A percentile compares a stretch with the other conserved stretches of the same genome.
phyloP scores from a whole-genome alignment of 1,140 invertebrate species.

The Pseudobourletiella spinata region DNA sequence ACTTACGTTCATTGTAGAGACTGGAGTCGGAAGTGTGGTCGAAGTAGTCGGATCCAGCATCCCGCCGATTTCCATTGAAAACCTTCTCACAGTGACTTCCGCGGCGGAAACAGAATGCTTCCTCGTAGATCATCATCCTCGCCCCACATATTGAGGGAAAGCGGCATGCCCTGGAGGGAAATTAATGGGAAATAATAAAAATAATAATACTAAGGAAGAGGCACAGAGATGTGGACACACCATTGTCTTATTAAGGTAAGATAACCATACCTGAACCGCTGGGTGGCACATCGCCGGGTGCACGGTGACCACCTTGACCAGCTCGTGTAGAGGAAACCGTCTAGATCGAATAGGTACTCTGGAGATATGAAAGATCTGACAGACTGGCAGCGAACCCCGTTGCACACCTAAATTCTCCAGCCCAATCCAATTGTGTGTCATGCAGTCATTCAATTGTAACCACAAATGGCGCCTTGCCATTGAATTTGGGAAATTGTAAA shows the following conservation, averaged over 20 bases:
- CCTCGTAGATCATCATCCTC: constrained; percentile 58
- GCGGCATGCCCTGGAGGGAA: constrained; percentile 56
- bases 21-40: constrained; percentile 8
- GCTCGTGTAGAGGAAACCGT: constrained; percentile 44
- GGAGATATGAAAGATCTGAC: constrained; percentile 26
- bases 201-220: not conserved
- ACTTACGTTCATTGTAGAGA: constrained; percentile 1
- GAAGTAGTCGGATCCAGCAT: not conserved
- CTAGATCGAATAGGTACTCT: constrained; percentile 22
- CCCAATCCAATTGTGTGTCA: no score
- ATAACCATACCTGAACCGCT: constrained; percentile 47
- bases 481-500: no score
- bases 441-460: no score
- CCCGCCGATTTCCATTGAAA: constrained; percentile 14
- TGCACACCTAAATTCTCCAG: constrained; percentile 23
- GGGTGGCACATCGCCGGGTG: constrained; percentile 50
- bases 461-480: no score
- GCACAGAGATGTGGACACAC: no score
- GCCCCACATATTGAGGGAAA: constrained; percentile 61
- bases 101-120: constrained; percentile 72
- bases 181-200: not conserved
- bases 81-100: constrained; percentile 59
- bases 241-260: no score
- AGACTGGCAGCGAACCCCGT: constrained; percentile 20
- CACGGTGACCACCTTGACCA: constrained; percentile 57